Conservation (phyloP, 2,113 vertebrate species). For the Tychaedon coryphoeus region DNA sequence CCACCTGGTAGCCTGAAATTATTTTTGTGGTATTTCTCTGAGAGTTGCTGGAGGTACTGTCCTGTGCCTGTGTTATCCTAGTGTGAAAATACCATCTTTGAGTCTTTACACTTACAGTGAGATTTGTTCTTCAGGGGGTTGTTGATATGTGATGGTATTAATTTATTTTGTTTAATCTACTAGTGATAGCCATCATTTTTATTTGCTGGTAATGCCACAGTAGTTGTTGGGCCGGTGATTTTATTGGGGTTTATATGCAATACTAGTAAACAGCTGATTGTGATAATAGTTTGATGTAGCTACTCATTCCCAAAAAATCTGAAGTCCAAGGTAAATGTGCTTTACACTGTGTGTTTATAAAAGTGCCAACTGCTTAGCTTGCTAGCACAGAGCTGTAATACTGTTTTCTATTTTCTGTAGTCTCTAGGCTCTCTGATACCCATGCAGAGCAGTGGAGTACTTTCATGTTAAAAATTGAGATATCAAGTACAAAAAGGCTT, state of each 20-base stretch:
- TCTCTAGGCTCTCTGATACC: neutral
- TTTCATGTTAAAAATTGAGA: neutral
- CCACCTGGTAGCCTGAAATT: neutral
- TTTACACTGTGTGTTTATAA: neutral
- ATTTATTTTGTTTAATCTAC: neutral
- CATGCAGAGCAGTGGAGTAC: neutral
- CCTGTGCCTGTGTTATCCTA: neutral
- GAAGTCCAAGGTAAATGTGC: neutral
- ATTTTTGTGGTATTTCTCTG: neutral
- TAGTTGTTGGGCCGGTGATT: neutral
- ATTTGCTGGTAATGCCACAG: neutral
- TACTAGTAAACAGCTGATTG: neutral
- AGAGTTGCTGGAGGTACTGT: neutral
- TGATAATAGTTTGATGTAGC: neutral
- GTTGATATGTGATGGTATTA: neutral
- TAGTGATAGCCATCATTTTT: neutral
- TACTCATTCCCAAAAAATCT: neutral
- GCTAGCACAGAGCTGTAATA: neutral
- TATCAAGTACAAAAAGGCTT: neutral
- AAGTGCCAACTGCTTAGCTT: neutral
- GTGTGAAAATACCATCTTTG: neutral
- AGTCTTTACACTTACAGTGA: neutral
- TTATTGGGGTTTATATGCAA: neutral
- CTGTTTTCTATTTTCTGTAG: neutral
- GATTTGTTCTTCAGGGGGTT: neutral